Evolutionary conservation across 2,113 vertebrate species (phyloP), one percentile per base, ranked within the genome.

Genomic region (Gavialis gangeticus): DNA sequence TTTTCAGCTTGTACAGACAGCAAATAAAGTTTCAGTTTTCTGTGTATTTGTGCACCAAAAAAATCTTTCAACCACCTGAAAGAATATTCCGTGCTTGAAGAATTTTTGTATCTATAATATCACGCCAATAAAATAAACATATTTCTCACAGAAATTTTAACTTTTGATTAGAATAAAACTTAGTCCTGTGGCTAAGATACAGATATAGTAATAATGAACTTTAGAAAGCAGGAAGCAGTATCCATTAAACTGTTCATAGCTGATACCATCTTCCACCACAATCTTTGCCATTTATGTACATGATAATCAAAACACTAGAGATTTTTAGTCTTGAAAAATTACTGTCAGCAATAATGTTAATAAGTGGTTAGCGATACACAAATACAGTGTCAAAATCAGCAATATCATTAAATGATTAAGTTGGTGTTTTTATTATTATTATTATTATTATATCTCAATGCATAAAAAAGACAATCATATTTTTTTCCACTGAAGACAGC

Each of bases 401-500:
- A 81, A 91, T 93, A 96, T 92, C 95, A 82, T 95, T 90, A 92
- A 95, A 94, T 94, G 84, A 95, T 97, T 95, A 94, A 97, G 78
- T 71, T 75, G 85, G 93, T 82, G 71, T 79, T n/a, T n/a, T 37
- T 37, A 37, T 37, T 37, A 37, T 37, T 46, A 46, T 46, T 46
- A 46, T 9, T 46, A 91, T 82, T 90, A 91, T 76, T 82, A 58
- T 90, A 86, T 90, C 84, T 94, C 87, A 96, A 97, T 90, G 92
- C 63, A 93, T 95, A 95, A 46, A 96, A 96, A 93, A 97, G 95
- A 93, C 94, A 95, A 96, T 97, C 91, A 91, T 90, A 94, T 95
- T 95, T 96, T 96, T 94, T 97, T 96, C 94, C 93, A 55, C 87
- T 94, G 93, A 93, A 97, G 94, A 95, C 97, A 94, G 95, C 95